Percentiles rank a stretch among this genome's conserved stretches.
Conservation (phyloP, 2,797 vertebrate genomes). For the Oophaga sylvatica region DNA sequence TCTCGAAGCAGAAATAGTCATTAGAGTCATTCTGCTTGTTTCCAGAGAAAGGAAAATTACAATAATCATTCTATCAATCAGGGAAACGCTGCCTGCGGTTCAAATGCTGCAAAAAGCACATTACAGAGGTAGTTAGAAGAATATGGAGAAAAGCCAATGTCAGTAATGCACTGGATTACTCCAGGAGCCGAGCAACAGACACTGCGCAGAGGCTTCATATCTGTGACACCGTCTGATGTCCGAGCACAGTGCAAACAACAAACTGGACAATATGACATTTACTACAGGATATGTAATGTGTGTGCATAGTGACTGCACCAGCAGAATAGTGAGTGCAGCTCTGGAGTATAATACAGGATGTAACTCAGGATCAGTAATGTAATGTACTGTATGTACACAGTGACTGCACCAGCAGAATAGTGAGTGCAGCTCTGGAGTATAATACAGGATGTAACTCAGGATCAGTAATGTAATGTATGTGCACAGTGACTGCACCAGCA, state of each 20-base stretch:
- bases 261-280: not conserved
- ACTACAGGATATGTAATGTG: slow-evolving; percentile 7
- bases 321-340: slow-evolving; percentile 2
- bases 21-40: slow-evolving; percentile 70
- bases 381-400: too few relatives aligned
- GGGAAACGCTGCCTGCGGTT: not conserved
- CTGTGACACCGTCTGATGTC: not conserved
- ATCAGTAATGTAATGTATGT: too few relatives aligned
- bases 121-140: not conserved
- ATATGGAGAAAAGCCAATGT: not conserved
- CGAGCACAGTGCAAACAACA: not conserved
- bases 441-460: too few relatives aligned
- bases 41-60: slow-evolving; percentile 71
- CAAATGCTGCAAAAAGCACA: slow-evolving; percentile 35
- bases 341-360: too few relatives aligned
- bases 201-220: not conserved
- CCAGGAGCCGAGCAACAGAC: not conserved
- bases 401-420: too few relatives aligned
- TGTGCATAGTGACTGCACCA: not conserved
- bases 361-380: too few relatives aligned
- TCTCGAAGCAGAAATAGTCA: slow-evolving; percentile 71
- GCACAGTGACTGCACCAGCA: too few relatives aligned
- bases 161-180: not conserved
- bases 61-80: slow-evolving; percentile 76
- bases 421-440: too few relatives aligned